Evolutionary conservation across 2,888 invertebrate species (phyloP), one percentile per base, ranked within the genome.

Genomic region (Pecten maximus): DNA sequence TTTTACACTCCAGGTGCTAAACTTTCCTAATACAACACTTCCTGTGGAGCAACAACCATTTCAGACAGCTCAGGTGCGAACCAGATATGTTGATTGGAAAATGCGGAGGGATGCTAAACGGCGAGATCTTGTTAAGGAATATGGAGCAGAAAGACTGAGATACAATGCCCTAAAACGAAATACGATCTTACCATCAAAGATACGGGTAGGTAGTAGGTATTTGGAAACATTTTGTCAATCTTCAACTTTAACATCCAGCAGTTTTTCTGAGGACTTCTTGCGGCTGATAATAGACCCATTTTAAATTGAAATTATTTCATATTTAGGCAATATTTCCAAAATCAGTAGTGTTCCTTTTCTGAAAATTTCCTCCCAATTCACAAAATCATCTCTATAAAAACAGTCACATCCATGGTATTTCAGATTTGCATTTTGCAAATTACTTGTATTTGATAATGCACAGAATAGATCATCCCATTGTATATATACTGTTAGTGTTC

Each of bases 21-120:
- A 74, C 28, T 35, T 74, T 35, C 74, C 28, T 6, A 28, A 35
- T 4, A 74, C 74, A 35, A 12, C 74, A 35, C 23, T 35, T 3
- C 74, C 74, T 8, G 74, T 74, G 19, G 74, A 74, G 28, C 74
- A 74, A 15, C 74, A 28, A 23, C 10, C 74, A 35, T 35, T 74
- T 74, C 74, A 74, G 10, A 74, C 74, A 35, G 35, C 74, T 74
- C 74, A 74, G 74, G 74, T 74, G 12, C 74, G 28, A 28, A 40
- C n/a, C 87, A 87, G 40, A 48, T 87, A 89, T 40, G 86, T 91
- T 10, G 89, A 98, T 96, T 98, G 98, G 97, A 97, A 98, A 95
- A 99, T 99, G 98, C 97, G 98, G 88, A 97, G 98, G 92, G 99
- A 99, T 96, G 98, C 98, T 0, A 98, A 98, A 96, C 97, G 98